Conservation (phyloP, 30 jellyfish, hydroid and myxozoan genomes). For the Nemopilema nomurai region DNA sequence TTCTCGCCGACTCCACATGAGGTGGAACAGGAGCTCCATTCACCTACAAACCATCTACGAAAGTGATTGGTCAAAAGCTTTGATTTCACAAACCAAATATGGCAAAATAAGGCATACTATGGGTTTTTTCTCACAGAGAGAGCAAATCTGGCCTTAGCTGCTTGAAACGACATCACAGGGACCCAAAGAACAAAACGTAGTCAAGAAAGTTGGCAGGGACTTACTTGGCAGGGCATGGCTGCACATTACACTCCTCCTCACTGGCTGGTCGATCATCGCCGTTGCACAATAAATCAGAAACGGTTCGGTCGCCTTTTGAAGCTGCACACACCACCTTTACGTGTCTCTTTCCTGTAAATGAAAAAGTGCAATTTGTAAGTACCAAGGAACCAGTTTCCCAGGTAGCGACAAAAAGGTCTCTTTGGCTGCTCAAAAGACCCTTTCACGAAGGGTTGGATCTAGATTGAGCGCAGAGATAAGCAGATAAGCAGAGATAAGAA, state of each 20-base stretch:
- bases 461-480: too few relatives aligned
- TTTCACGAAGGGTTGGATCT: too few relatives aligned
- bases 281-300: constrained; percentile 51
- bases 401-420: too few relatives aligned
- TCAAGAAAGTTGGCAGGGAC: constrained; percentile 12
- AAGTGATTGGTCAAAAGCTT: too few relatives aligned
- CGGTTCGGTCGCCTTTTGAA: constrained; percentile 29
- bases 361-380: not conserved
- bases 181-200: not conserved
- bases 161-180: too few relatives aligned
- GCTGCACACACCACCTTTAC: constrained; percentile 54
- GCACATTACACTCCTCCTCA: constrained; percentile 64
- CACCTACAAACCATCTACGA: constrained; percentile 89
- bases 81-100: too few relatives aligned
- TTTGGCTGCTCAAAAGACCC: too few relatives aligned
- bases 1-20: constrained; percentile 84
- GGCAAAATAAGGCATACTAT: too few relatives aligned
- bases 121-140: too few relatives aligned
- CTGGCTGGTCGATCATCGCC: constrained; percentile 36
- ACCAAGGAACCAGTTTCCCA: too few relatives aligned
- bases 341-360: constrained; percentile 37
- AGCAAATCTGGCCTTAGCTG: too few relatives aligned
- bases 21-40: constrained; percentile 92
- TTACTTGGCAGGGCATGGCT: constrained; percentile 78
- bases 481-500: too few relatives aligned